Base-by-base conservation (phyloP, 2,888 invertebrate genomes). In the Metellina segmentata region DNA sequence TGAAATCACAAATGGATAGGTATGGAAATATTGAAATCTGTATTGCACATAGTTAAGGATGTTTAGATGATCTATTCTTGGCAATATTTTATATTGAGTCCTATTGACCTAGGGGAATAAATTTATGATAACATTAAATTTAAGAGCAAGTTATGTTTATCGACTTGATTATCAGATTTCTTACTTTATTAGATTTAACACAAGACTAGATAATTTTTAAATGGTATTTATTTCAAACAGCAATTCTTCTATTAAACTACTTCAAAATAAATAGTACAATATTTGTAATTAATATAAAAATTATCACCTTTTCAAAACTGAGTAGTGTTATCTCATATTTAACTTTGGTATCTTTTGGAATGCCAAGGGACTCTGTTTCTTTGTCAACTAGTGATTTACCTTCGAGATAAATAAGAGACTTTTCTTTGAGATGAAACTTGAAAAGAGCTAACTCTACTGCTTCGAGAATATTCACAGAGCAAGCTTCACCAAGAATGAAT, bases 401-500 rank as follows among this genome's bases (percentile, higher is more conserved):
- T 94, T 97, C 96, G 83, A 99, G 96, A 92, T 96, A 96, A 7
- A 98, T 94, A 93, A 96, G 95, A 0, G 98, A 97, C 91, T 96
- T 97, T 95, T 99, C 99, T 0, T 96, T 97, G 94, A 96, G 96
- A 94, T 96, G 96, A 95, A 99, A 98, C 94, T 97, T 97, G 93
- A 97, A 96, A 5, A 99, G 94, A 0, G 97, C 98, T 93, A 96
- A 96, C 94, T 98, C 98, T 13, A 99, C 95, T 11, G 98, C 99
- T 85, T 97, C 96, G 61, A 98, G 96, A 51, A 99, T 95, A 92
- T 97, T 96, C 79, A 95, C 95, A 93, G 97, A 97, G 85, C 95
- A 96, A 8, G 98, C 98, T 95, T 99, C 99, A 0, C 99, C 99
- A 48, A 98, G 95, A 16, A 96, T 95, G 95, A 99, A 99, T 20